phyloP scores from a whole-genome alignment of 1,140 invertebrate genomes.

The Temnothorax longispinosus region DNA sequence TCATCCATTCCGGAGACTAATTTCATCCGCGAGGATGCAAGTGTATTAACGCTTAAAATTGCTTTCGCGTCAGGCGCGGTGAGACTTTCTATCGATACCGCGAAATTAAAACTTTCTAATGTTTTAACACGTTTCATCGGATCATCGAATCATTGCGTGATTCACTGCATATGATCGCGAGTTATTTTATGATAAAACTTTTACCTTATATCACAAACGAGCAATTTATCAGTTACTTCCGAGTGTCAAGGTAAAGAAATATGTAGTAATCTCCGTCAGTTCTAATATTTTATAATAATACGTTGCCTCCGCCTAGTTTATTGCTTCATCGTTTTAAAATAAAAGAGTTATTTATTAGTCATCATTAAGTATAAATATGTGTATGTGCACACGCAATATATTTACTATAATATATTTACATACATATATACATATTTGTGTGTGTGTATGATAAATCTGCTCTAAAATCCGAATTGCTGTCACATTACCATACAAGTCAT shows the following conservation, averaged over 20 bases:
- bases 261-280: background rate
- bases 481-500: background rate
- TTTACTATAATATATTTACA: too few species aligned
- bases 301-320: background rate
- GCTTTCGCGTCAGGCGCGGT: slow-evolving; percentile 53
- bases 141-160: slow-evolving; percentile 45
- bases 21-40: slow-evolving; percentile 56
- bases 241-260: background rate
- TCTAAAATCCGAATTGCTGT: background rate
- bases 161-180: slow-evolving; percentile 2
- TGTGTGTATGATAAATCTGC: background rate
- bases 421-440: too few species aligned
- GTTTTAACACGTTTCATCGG: slow-evolving; percentile 38
- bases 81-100: slow-evolving; percentile 60
- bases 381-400: background rate
- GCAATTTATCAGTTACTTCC: background rate
- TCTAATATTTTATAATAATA: background rate
- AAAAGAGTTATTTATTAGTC: background rate
- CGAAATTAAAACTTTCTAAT: slow-evolving; percentile 61
- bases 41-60: slow-evolving; percentile 60
- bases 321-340: background rate
- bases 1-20: slow-evolving; percentile 51
- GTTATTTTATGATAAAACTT: background rate
- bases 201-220: slow-evolving; percentile 12
- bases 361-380: background rate